Base-by-base conservation (phyloP, 1,140 invertebrate genomes). In the Brachionus manjavacas region DNA sequence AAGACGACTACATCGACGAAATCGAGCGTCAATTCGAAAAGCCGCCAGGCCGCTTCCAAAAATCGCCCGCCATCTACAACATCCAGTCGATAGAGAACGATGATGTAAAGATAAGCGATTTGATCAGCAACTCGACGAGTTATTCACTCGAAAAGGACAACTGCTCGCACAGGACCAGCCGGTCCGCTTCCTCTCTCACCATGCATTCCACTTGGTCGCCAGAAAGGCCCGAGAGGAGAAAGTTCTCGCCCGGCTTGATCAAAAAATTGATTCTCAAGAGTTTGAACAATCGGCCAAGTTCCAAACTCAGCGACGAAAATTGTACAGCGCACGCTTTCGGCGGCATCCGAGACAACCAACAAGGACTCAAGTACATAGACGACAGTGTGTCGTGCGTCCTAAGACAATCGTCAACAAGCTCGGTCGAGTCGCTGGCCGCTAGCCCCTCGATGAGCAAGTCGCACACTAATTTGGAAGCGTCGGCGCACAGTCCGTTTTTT, bases 11-110 rank as follows among this genome's bases (percentile, higher is more conserved):
- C 6, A 41, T 72, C 1, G 68, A 72, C 12, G 35, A 72, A 72
- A 39, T 72, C 14, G 66, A 68, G 14, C 66, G 31, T 31, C 25
- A 31, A 6, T 35, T 35, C 31, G 35, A 72, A 12, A 72, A 43
- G 20, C 39, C 39, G 9, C 1, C 25, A 0, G 20, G 8, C 4
- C 41, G 41, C n/a, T 76, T 76, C 41, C 46, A 76, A 76, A 76
- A 76, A 49, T 76, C 72, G 11, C 72, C 72, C 12, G 72, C 72
- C 9, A 12, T 76, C 11, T 76, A 76, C 72, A 76, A 76, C 41
- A 76, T 76, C 25, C 72, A 76, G n/a, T 76, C 72, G 7, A 49
- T 76, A 14, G 20, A 46, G 41, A 46, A 76, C 41, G 72, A 76
- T 2, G 41, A 76, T 31, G 20, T 76, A 0, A 76, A 76, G 28